These are phyloP conservation scores for Tethea ocularis DNA, from an alignment of 2,888 invertebrate species.

Conservation along the genomic window DNA sequence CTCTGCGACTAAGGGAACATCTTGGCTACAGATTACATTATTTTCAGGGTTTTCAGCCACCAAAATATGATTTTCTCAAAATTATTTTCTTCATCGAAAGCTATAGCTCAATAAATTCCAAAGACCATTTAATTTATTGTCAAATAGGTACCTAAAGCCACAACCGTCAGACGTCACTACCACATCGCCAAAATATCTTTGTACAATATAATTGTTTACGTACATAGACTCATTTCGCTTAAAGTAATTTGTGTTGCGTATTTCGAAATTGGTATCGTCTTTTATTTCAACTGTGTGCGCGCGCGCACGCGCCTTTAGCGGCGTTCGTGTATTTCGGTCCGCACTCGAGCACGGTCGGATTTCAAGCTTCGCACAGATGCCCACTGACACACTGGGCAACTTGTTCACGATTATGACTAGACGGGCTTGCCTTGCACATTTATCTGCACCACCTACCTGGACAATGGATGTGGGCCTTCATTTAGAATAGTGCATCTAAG, in stretches of 20 bases:
- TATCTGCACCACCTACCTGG: not conserved
- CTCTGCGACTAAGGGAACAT: too few species aligned
- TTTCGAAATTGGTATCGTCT: constrained; percentile 60
- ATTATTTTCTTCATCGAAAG: too few species aligned
- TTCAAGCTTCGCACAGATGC: constrained; percentile 37
- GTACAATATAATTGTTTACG: not conserved
- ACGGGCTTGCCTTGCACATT: constrained; percentile 20
- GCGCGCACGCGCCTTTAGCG: constrained; percentile 42
- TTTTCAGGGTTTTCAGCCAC: too few species aligned
- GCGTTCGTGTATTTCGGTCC: constrained; percentile 52
- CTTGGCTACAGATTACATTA: too few species aligned
- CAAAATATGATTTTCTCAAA: too few species aligned
- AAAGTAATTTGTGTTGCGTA: constrained; percentile 28
- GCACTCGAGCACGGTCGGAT: constrained; percentile 46
- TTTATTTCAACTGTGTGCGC: constrained; percentile 20
- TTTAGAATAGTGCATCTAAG: not conserved
- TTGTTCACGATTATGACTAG: constrained; percentile 16
- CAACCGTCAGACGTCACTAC: too few species aligned
- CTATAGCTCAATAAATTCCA: too few species aligned
- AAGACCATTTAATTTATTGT: too few species aligned
- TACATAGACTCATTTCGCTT: not conserved
- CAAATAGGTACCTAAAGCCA: too few species aligned
- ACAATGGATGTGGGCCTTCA: not conserved
- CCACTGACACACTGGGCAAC: constrained; percentile 28
- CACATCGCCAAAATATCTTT: not conserved